These are phyloP conservation scores for Lycodopsis pacificus DNA, from an alignment of 2,797 vertebrate species.

Conservation along the genomic window DNA sequence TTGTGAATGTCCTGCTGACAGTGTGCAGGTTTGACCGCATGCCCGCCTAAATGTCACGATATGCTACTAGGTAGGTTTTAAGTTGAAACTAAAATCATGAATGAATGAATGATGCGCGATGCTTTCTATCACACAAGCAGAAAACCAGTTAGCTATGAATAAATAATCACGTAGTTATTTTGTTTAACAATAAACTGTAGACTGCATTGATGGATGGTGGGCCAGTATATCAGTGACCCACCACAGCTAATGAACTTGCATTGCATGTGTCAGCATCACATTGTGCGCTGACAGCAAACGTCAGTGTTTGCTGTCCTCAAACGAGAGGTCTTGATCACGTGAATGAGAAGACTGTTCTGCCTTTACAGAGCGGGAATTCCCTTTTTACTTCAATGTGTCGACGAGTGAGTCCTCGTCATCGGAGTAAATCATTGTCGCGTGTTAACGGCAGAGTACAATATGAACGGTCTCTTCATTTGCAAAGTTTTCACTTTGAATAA, in stretches of 20 bases:
- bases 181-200: neutral
- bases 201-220: constrained; percentile 3
- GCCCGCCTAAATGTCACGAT: constrained; percentile 22
- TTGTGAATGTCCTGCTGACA: constrained; percentile 17
- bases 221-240: constrained; percentile 2
- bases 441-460: constrained; percentile 23
- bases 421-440: constrained; percentile 8
- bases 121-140: constrained; percentile 1
- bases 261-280: neutral
- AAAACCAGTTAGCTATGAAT: constrained; percentile 30
- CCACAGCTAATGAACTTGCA: neutral
- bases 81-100: neutral
- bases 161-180: constrained; percentile 13
- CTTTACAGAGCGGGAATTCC: constrained; percentile 2
- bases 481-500: constrained; percentile 35
- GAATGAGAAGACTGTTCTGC: constrained; percentile 34
- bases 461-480: constrained; percentile 16
- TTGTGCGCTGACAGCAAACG: neutral
- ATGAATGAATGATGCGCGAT: neutral
- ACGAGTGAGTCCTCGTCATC: constrained; percentile 29
- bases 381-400: constrained; percentile 3
- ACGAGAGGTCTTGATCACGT: constrained; percentile 42
- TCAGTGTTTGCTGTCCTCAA: constrained; percentile 32
- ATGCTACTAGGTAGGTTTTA: constrained; percentile 12
- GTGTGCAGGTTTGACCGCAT: constrained; percentile 29